A percentile compares a stretch with the other conserved stretches of the same genome.
These are phyloP conservation scores for Nannoperca obscura DNA, from an alignment of 2,797 vertebrate genomes.

Conservation along the genomic window DNA sequence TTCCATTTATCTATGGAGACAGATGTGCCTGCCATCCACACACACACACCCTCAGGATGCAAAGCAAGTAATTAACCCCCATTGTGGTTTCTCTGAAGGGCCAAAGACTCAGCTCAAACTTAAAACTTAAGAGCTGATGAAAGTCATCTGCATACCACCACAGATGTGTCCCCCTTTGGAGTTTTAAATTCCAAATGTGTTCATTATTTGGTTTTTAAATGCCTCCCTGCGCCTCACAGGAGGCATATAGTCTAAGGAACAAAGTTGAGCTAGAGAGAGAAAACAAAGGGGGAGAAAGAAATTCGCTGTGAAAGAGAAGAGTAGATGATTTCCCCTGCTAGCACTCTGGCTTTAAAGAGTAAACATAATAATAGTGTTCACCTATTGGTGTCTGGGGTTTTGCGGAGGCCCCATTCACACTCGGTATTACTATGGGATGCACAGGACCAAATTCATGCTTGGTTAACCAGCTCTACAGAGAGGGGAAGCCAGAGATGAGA, in stretches of 20 bases:
- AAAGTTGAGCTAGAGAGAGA: conserved; percentile 59
- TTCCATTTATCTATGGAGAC: conserved; percentile 55
- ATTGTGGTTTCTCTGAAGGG: conserved; percentile 40
- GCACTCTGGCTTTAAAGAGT: conserved; percentile 74
- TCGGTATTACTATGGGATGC: conserved; percentile 51
- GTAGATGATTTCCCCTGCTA: conserved; percentile 80
- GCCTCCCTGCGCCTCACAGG: conserved; percentile 40
- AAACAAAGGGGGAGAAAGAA: conserved; percentile 46
- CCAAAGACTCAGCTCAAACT: conserved; percentile 58
- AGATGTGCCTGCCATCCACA: conserved; percentile 16
- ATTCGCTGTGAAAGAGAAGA: conserved; percentile 60
- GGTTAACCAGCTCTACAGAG: conserved; percentile 49
- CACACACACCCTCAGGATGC: conserved; percentile 24
- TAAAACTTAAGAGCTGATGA: conserved; percentile 59
- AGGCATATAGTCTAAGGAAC: conserved; percentile 52
- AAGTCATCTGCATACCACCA: conserved; percentile 32
- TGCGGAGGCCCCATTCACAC: conserved; percentile 42
- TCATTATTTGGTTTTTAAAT: conserved; percentile 62
- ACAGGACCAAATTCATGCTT: conserved; percentile 49
- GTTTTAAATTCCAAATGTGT: conserved; percentile 59
- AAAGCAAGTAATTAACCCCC: conserved; percentile 53
- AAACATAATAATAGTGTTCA: conserved; percentile 81
- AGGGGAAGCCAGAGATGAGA: conserved; percentile 9
- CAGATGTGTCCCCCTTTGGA: conserved; percentile 39
- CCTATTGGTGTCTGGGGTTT: conserved; percentile 65